A percentile compares a stretch with the other conserved stretches of the same genome.
These are phyloP conservation scores for Morus bassanus DNA, from an alignment of 2,797 vertebrate genomes.

Conservation along the genomic window DNA sequence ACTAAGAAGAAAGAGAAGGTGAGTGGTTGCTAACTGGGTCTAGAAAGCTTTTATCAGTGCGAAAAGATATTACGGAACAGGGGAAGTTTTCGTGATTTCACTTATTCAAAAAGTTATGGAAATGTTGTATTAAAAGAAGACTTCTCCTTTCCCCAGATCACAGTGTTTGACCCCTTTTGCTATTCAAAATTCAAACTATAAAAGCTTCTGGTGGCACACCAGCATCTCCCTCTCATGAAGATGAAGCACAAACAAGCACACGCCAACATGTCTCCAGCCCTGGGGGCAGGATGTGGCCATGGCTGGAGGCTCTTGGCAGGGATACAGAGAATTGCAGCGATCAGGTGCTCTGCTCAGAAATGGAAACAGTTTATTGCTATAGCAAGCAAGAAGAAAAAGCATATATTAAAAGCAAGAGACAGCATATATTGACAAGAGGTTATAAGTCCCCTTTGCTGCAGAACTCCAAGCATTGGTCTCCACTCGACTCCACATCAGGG, in stretches of 20 bases:
- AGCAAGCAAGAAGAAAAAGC: not conserved
- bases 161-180: not conserved
- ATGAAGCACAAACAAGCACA: not conserved
- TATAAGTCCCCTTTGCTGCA: not conserved
- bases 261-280: accelerated
- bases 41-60: not conserved
- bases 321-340: not conserved
- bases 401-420: not conserved
- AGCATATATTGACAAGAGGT: not conserved
- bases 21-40: not conserved
- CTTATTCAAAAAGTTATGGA: not conserved
- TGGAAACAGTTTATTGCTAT: not conserved
- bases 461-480: not conserved
- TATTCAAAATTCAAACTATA: not conserved
- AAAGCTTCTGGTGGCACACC: not conserved
- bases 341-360: not conserved
- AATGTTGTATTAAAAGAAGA: not conserved
- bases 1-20: not conserved
- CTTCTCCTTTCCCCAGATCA: not conserved
- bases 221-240: not conserved
- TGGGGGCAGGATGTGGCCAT: accelerated
- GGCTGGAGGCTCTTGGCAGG: not conserved
- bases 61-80: not conserved
- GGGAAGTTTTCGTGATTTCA: not conserved
- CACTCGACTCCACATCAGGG: too few relatives aligned